Evolutionary conservation across 2,113 vertebrate species (phyloP), one percentile per base, ranked within the genome.

Genomic region (Blennius ocellaris): DNA sequence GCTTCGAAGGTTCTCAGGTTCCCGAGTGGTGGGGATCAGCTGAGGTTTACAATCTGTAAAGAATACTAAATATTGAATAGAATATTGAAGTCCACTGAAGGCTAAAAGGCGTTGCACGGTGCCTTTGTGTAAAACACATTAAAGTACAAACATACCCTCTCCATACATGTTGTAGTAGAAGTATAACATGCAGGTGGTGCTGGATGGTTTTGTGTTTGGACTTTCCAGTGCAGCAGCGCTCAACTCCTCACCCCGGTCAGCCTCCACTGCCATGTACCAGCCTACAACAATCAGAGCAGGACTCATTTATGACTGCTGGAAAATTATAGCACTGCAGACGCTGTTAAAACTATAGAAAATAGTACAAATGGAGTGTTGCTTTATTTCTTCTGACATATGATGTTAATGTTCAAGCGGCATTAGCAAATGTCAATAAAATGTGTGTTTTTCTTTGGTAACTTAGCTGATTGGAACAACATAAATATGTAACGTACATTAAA

Each of bases 101-200:
- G 21, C 2, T 30, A 30, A 30, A 30, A 30, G 2, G 4, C 21
- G 2, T 4, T 30, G 21, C 21, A 30, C 21, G 2, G 21, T 30
- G 21, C 21, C 21, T 30, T 30, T 30, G 21, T 30, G 21, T 30
- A 30, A 41, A n/a, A 37, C 8, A 69, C 15, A 11, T 17, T 6
- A 11, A 63, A 12, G 11, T 8, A 15, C 5, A 40, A 62, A 84
- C 80, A 7, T 72, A 95, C 93, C 90, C 0, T 87, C 73, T 72
- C 93, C 92, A 54, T 75, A 76, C 76, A 92, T 90, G 66, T 92
- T 92, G 81, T 92, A 93, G 73, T 92, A 92, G 69, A 94, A 94
- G 51, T 89, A 82, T 1, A 94, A 71, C 6, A 83, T 82, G 74
- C 93, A 94, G 41, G 73, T 71, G 30, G 78, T 3, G 44, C 92